phyloP scores from a whole-genome alignment of 2,888 invertebrate species.

The Rotaria macrura region DNA sequence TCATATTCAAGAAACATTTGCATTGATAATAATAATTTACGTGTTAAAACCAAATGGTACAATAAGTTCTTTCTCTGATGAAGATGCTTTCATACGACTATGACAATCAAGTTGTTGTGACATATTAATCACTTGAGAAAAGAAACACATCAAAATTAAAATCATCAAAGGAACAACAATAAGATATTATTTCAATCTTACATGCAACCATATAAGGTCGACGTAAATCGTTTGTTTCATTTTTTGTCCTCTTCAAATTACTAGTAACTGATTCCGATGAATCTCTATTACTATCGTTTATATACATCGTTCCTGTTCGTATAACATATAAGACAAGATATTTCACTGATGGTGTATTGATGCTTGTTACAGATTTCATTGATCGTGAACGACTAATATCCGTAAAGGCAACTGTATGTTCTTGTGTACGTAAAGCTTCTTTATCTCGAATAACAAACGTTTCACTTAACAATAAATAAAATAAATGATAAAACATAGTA shows the following conservation, averaged over 20 bases:
- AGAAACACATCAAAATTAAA: background rate
- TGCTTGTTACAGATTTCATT: background rate
- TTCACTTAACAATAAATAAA: background rate
- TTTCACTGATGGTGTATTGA: background rate
- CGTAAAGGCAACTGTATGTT: conserved; percentile 19
- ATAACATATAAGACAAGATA: background rate
- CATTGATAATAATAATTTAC: background rate
- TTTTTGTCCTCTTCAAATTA: background rate
- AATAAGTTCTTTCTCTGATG: conserved; percentile 12
- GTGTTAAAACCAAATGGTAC: background rate
- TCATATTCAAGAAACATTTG: background rate
- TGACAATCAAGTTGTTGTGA: conserved; percentile 19
- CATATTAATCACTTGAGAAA: conserved; percentile 14
- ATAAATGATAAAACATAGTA: too few relatives aligned
- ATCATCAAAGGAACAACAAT: background rate
- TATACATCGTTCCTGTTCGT: background rate
- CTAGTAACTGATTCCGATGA: background rate
- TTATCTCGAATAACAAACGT: conserved; percentile 18
- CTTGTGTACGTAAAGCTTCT: background rate
- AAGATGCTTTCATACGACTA: background rate
- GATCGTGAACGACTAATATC: background rate
- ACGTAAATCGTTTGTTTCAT: conserved; percentile 11
- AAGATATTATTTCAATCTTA: background rate
- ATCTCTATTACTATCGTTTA: background rate
- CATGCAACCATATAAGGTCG: conserved; percentile 10